These are phyloP conservation scores for Anguilla anguilla DNA, from an alignment of 2,797 vertebrate genomes.

Conservation along the genomic window DNA sequence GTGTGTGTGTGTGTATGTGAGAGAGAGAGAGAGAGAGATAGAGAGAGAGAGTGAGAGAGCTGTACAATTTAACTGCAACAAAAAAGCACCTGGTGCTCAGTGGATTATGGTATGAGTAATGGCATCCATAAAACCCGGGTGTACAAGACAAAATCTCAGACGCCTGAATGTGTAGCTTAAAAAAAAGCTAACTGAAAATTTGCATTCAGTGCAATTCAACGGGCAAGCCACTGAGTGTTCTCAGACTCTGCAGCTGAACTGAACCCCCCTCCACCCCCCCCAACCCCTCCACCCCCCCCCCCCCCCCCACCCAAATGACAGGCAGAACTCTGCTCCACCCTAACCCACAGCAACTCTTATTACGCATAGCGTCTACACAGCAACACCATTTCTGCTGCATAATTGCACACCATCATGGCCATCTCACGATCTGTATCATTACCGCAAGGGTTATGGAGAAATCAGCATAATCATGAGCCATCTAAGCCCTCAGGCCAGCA, in stretches of 20 bases:
- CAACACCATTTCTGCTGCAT: background rate
- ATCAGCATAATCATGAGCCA: constrained; percentile 6
- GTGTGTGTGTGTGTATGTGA: background rate
- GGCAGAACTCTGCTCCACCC: background rate
- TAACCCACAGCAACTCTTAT: background rate
- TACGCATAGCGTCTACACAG: background rate
- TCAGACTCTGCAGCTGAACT: background rate
- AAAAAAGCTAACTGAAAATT: background rate
- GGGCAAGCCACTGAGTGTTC: background rate
- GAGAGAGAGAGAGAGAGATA: background rate
- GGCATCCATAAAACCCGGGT: background rate
- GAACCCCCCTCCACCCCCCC: no score
- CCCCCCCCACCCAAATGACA: background rate
- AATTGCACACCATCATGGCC: background rate
- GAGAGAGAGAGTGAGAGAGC: background rate
- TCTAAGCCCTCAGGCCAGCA: background rate
- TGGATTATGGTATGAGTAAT: background rate
- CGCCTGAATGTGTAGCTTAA: background rate
- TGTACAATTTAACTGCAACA: background rate
- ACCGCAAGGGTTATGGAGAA: background rate
- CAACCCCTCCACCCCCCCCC: background rate
- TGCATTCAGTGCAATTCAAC: background rate
- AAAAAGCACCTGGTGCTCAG: background rate
- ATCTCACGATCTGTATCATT: background rate
- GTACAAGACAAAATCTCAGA: background rate